phyloP scores from a whole-genome alignment of 1,140 invertebrate species.

The Leptopilina clavipes region DNA sequence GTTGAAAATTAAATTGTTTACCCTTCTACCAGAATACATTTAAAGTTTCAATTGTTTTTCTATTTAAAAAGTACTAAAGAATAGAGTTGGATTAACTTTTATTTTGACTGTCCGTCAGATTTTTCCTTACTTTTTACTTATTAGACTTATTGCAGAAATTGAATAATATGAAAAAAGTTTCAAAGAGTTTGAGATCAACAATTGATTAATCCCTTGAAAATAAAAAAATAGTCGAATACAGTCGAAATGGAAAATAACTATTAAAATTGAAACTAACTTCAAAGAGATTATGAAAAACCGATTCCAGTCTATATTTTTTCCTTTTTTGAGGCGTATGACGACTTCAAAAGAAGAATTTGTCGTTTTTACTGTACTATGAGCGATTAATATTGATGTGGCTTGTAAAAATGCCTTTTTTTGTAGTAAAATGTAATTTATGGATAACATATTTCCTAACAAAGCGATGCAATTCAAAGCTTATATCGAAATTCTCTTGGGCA shows the following conservation, averaged over 20 bases:
- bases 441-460: constrained; percentile 19
- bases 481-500: constrained; percentile 17
- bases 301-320: background rate
- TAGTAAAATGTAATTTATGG: constrained; percentile 3
- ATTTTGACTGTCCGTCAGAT: no score
- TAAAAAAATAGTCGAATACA: background rate
- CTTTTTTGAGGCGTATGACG: background rate
- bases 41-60: no score
- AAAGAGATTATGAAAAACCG: background rate
- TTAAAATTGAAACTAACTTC: background rate
- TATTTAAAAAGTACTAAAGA: no score
- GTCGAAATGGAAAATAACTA: background rate
- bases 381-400: background rate
- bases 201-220: background rate
- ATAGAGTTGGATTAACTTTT: no score
- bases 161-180: no score
- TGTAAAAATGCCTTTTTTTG: constrained; percentile 1
- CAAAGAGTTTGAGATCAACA: background rate
- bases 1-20: no score
- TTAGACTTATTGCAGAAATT: no score
- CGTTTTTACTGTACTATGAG: no score
- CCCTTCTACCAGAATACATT: no score
- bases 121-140: no score
- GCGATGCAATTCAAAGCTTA: constrained; percentile 24
- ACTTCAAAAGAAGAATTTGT: constrained; percentile 14